Base-by-base conservation (phyloP, 1,140 invertebrate species). In the Drosophila jambulina region DNA sequence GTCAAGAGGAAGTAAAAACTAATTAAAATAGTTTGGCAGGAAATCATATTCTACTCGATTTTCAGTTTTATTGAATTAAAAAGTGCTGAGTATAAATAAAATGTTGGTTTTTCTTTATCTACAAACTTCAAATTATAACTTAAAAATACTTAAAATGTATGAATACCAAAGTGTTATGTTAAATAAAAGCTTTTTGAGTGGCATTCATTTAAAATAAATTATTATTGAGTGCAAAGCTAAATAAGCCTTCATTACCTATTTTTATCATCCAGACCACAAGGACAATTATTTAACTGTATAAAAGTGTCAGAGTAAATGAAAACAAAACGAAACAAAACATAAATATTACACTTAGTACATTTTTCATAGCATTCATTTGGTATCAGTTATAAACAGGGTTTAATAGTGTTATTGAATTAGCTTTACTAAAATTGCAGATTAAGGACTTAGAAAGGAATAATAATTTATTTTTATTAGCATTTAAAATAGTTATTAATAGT, bases 321-420 rank as follows among this genome's bases (percentile, higher is more conserved):
- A 51, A 19, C n/a, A 13, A 51, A 49, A 27, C 15, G 8, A 1
- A 29, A 51, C 10, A 32, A 51, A 51, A 19, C 10, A 19, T 19
- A 49, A 51, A 51, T 32, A 32, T 13, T 5, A 17, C 2, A n/a
- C 8, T 12, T 12, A 13, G 0, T 19, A 2, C 6, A 3, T 4
- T 21, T 62, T 61, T 21, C n/a, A 10, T 32, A 56, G 32, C 29
- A 21, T 27, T 54, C 38, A 46, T 56, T 45, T 38, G 13, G 9
- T 27, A 9, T 57, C 17, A n/a, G 7, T 32, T 57, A 3, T 5
- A 27, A 17, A 49, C 3, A 48, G 17, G 23, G 8, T n/a, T 48
- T 27, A 49, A 49, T 17, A 17, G 17, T 27, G 23, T 19, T 21
- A 21, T 38, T 27, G 10, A 54, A 63, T n/a, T 40, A 5, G 25